Evolutionary conservation across 1,140 invertebrate species (phyloP).

Genomic region (Pseudoatta argentina): DNA sequence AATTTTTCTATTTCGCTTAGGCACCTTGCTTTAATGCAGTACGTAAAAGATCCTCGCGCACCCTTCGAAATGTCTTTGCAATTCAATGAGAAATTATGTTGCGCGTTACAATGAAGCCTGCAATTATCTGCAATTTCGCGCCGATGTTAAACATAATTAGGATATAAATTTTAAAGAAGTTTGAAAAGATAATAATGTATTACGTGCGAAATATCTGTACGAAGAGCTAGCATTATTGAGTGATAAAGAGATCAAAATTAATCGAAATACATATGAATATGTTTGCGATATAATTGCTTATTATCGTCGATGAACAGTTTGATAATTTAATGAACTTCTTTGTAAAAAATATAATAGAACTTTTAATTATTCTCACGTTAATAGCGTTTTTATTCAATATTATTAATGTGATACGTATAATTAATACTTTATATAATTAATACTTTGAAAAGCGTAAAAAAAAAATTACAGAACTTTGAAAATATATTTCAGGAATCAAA

Average conservation of each 20-base stretch:
- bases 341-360: slow-evolving; percentile 11
- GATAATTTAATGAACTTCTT: slow-evolving; percentile 5
- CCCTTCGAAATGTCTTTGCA: slow-evolving; percentile 46
- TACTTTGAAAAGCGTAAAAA: neutral
- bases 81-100: slow-evolving; percentile 55
- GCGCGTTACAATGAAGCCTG: slow-evolving; percentile 19
- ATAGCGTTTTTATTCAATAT: neutral
- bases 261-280: slow-evolving; percentile 43
- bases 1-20: slow-evolving; percentile 35
- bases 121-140: slow-evolving; percentile 52
- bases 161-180: slow-evolving; percentile 55
- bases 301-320: slow-evolving; percentile 22
- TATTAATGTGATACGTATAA: neutral
- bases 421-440: slow-evolving; percentile 7
- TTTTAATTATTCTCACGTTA: neutral
- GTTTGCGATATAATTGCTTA: slow-evolving; percentile 35
- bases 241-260: slow-evolving; percentile 51
- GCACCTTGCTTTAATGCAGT: neutral
- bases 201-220: slow-evolving; percentile 25
- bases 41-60: slow-evolving; percentile 24
- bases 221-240: slow-evolving; percentile 5
- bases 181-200: slow-evolving; percentile 32
- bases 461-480: neutral
- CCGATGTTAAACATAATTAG: slow-evolving; percentile 51
- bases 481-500: neutral